Evolutionary conservation across 1,140 invertebrate species (phyloP).

Genomic region (Aricia agestis): DNA sequence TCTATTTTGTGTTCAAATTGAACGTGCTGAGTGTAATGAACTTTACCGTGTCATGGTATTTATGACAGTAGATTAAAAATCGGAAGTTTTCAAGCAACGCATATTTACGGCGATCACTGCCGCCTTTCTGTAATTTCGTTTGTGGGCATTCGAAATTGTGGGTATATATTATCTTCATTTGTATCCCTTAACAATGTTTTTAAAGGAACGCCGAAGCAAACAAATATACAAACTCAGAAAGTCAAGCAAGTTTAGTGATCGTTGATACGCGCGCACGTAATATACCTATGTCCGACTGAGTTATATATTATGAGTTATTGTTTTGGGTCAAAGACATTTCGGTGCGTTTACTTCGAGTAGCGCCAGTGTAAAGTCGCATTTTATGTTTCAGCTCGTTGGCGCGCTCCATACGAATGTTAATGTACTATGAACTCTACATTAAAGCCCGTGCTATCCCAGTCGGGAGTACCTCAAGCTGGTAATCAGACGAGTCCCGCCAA

Average conservation of each 20-base stretch:
- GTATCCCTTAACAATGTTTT: slow-evolving; percentile 8
- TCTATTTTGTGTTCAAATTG: slow-evolving; percentile 26
- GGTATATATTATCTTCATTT: slow-evolving; percentile 37
- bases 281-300: slow-evolving; percentile 52
- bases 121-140: slow-evolving; percentile 32
- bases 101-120: slow-evolving; percentile 66
- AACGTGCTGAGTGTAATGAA: slow-evolving; percentile 5
- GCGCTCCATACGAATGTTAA: slow-evolving; percentile 39
- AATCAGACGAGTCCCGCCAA: slow-evolving; percentile 65
- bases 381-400: slow-evolving; percentile 60
- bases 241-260: slow-evolving; percentile 49
- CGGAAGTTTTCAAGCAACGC: slow-evolving; percentile 72
- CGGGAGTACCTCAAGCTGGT: slow-evolving; percentile 65
- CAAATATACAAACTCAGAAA: slow-evolving; percentile 33
- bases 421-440: slow-evolving; percentile 76
- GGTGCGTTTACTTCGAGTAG: slow-evolving; percentile 53
- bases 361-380: slow-evolving; percentile 51
- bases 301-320: slow-evolving; percentile 71
- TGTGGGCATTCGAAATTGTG: slow-evolving; percentile 45
- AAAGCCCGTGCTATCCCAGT: slow-evolving; percentile 74
- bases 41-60: slow-evolving; percentile 25
- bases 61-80: slow-evolving; percentile 48
- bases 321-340: slow-evolving; percentile 74
- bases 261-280: slow-evolving; percentile 61
- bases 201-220: slow-evolving; percentile 22